Evolutionary conservation across 1,140 invertebrate genomes (phyloP), one percentile per base, ranked within the genome.

Genomic region (Drosophila rhopaloa): DNA sequence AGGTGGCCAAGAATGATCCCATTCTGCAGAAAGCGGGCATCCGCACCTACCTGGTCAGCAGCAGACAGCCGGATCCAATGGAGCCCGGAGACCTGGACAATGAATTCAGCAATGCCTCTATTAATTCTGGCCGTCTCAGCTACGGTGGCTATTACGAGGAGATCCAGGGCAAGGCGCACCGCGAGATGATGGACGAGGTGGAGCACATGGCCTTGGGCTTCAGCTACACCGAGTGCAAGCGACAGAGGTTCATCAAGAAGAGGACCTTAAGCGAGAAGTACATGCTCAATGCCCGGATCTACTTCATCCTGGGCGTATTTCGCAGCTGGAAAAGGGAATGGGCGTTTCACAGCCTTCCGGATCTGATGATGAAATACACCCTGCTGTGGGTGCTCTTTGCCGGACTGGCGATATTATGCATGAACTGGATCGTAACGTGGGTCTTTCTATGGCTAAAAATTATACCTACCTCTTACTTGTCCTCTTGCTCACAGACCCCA

Each of bases 41-140:
- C 13, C 93, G 94, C 62, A 97, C 96, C 8, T 97, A 95, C 79
- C 92, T 97, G 5, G 95, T 96, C 16, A 93, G 93, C 60, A 43
- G 78, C 92, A 58, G 44, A 16, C 3, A 29, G 11, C 38, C 27
- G 0, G 40, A 44, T 35, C 1, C 0, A 1, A 7, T n/a, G 27
- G 50, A 48, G 5, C 1, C 29, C 13, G 5, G 27, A 7, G 37
- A 32, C 2, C 0, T 13, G 14, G 32, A 14, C 13, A 3, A 32
- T 9, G 5, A 29, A 0, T 8, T 38, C 1, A 38, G 53, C 24
- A 10, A 2, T 11, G 9, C 38, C 19, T 43, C 51, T 0, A 0
- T 56, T 0, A 11, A 8, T 6, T 63, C 67, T 2, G 44, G 10
- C 13, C 40, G 40, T 5, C 8, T 24, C 10, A 67, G 62, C 13